These are phyloP conservation scores for Linepithema humile DNA, from an alignment of 1,140 invertebrate genomes.

Conservation along the genomic window DNA sequence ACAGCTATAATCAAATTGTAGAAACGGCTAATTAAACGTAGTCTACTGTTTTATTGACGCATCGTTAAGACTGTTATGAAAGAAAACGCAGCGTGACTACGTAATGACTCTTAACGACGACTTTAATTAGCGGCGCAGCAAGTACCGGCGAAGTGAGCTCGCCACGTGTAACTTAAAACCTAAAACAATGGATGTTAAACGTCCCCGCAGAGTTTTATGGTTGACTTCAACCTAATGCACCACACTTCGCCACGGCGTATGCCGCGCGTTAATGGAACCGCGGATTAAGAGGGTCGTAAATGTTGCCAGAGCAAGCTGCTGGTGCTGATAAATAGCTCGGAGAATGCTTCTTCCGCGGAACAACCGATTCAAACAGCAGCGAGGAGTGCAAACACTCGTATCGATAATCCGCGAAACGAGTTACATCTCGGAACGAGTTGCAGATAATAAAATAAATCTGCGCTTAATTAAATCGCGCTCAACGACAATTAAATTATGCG, in stretches of 20 bases:
- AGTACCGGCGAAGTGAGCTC: background rate
- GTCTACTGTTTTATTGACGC: slow-evolving; percentile 29
- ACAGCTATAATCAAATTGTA: slow-evolving; percentile 21
- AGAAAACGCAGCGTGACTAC: slow-evolving; percentile 47
- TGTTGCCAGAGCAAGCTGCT: slow-evolving; percentile 63
- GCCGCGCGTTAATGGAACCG: slow-evolving; percentile 63
- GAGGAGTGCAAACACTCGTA: slow-evolving; percentile 41
- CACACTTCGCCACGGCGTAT: slow-evolving; percentile 69
- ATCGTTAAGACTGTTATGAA: slow-evolving; percentile 18
- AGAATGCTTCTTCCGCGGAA: slow-evolving; percentile 55
- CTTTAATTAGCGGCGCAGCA: slow-evolving; percentile 49
- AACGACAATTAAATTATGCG: background rate
- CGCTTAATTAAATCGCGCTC: background rate
- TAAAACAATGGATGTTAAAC: slow-evolving; percentile 65
- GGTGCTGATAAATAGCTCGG: slow-evolving; percentile 67
- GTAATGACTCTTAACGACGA: slow-evolving; percentile 60
- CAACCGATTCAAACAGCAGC: slow-evolving; percentile 38
- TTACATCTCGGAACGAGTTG: background rate
- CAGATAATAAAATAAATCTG: background rate
- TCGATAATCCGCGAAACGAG: slow-evolving; percentile 33
- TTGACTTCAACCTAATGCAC: slow-evolving; percentile 68
- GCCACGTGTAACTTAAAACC: slow-evolving; percentile 35
- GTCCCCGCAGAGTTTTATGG: slow-evolving; percentile 68
- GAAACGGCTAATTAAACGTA: slow-evolving; percentile 53
- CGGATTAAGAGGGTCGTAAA: slow-evolving; percentile 74